Conservation (phyloP, 2,888 invertebrate genomes). For the Cynaeus angustus region DNA sequence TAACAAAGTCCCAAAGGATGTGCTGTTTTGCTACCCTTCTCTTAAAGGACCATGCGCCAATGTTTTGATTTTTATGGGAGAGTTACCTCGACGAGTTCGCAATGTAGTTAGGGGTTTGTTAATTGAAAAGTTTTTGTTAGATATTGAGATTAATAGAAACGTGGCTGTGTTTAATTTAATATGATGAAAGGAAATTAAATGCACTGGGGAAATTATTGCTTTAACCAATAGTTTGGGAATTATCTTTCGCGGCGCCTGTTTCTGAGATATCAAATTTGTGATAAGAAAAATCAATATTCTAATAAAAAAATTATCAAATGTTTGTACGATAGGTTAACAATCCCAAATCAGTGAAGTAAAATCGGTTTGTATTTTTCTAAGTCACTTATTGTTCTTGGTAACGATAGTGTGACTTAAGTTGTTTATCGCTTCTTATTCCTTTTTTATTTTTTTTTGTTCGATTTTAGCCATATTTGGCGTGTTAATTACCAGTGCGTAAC, state of each 20-base stretch:
- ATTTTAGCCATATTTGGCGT: too few species aligned
- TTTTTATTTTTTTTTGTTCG: too few species aligned
- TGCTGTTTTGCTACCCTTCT: constrained; percentile 30
- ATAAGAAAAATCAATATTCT: neutral
- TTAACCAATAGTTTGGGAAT: neutral
- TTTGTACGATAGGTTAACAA: neutral
- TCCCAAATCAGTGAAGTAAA: neutral
- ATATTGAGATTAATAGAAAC: constrained; percentile 68
- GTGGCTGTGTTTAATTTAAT: constrained; percentile 67
- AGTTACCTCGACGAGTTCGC: constrained; percentile 63
- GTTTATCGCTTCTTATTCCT: too few species aligned
- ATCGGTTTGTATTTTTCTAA: too few species aligned
- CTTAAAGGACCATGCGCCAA: constrained; percentile 59
- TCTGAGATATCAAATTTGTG: neutral
- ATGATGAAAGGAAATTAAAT: neutral
- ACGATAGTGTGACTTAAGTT: too few species aligned
- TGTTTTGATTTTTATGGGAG: constrained; percentile 71
- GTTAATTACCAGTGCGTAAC: neutral
- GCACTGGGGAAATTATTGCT: constrained; percentile 1
- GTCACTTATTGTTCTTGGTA: too few species aligned
- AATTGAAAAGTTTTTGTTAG: constrained; percentile 69
- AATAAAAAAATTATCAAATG: neutral
- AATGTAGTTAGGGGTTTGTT: constrained; percentile 58
- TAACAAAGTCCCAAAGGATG: constrained; percentile 48
- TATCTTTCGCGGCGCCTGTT: neutral